phyloP scores from a whole-genome alignment of 2,888 invertebrate genomes.

The Parnassius mnemosyne region DNA sequence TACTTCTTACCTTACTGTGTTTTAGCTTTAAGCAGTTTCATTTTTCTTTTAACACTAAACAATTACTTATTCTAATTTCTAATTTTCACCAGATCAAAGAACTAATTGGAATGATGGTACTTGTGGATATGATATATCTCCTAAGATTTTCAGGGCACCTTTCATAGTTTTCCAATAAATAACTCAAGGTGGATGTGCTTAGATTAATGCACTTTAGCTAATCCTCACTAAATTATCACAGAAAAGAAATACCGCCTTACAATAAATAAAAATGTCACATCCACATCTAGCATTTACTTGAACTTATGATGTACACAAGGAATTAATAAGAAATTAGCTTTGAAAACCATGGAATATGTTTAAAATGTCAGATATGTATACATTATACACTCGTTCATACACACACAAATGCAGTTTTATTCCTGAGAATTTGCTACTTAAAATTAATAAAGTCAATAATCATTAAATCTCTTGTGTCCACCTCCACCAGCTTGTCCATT shows the following conservation, averaged over 20 bases:
- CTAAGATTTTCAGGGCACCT: not conserved
- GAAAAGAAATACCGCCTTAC: constrained; percentile 55
- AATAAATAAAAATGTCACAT: constrained; percentile 36
- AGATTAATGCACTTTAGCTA: constrained; percentile 40
- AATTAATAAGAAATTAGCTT: constrained; percentile 7
- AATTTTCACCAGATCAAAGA: constrained; percentile 26
- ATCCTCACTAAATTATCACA: constrained; percentile 75
- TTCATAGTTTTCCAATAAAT: constrained; percentile 13
- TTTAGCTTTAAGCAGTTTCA: too few relatives aligned
- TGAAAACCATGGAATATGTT: constrained; percentile 10
- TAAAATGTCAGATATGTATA: constrained; percentile 4
- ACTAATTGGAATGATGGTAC: constrained; percentile 28
- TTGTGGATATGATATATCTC: constrained; percentile 18
- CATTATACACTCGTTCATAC: constrained; percentile 29
- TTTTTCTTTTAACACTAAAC: too few relatives aligned
- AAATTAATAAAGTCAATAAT: constrained; percentile 56
- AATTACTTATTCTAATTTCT: too few relatives aligned
- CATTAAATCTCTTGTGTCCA: constrained; percentile 70
- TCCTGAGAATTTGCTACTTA: constrained; percentile 66
- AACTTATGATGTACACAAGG: constrained; percentile 4
- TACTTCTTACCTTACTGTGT: too few relatives aligned
- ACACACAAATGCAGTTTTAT: constrained; percentile 45
- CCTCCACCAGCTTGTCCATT: constrained; percentile 56
- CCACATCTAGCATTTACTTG: constrained; percentile 33
- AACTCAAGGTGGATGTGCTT: constrained; percentile 14